These are phyloP conservation scores for Cyclina sinensis DNA, from an alignment of 1,140 invertebrate species.

Conservation along the genomic window DNA sequence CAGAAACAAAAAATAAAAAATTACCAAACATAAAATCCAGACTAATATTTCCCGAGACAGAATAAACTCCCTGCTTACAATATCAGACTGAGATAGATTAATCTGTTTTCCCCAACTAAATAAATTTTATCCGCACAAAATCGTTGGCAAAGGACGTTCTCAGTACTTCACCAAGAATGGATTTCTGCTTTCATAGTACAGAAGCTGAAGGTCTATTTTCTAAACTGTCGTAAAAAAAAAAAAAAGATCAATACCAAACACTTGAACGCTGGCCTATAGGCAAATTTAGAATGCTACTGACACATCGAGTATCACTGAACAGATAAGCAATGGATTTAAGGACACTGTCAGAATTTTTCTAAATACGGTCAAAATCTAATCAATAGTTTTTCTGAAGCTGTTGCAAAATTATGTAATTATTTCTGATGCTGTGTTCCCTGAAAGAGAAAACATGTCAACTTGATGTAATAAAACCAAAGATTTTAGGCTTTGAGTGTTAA, in stretches of 20 bases:
- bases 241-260: background rate
- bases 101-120: background rate
- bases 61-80: background rate
- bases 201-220: background rate
- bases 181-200: background rate
- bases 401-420: too few relatives aligned
- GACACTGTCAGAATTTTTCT: background rate
- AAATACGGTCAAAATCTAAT: background rate
- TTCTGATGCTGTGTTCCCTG: too few relatives aligned
- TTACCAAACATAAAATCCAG: too few relatives aligned
- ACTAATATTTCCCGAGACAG: too few relatives aligned
- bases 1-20: too few relatives aligned
- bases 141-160: background rate
- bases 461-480: too few relatives aligned
- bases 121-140: background rate
- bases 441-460: too few relatives aligned
- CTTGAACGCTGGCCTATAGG: background rate
- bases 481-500: too few relatives aligned
- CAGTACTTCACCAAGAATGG: background rate
- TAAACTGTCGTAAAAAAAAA: background rate
- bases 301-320: too few relatives aligned
- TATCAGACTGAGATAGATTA: background rate
- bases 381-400: too few relatives aligned
- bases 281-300: background rate
- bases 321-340: too few relatives aligned